Percentiles rank a stretch among this genome's conserved stretches.
phyloP scores from a whole-genome alignment of 2,113 vertebrate species.

The Labrus mixtus region DNA sequence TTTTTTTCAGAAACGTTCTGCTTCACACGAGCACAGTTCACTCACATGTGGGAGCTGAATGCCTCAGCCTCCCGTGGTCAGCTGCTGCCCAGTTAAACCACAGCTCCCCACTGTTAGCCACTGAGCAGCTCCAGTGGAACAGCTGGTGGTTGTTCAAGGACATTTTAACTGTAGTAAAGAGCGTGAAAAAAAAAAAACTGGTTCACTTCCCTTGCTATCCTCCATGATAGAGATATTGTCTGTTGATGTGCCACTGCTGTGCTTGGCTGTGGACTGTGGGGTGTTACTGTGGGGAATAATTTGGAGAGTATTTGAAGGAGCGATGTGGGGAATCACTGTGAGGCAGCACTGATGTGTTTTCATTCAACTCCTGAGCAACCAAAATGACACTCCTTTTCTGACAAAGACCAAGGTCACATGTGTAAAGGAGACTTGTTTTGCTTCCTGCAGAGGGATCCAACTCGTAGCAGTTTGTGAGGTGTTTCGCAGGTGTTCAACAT shows the following conservation, averaged over 20 bases:
- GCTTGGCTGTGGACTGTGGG: constrained; percentile 29
- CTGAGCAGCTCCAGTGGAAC: constrained; percentile 34
- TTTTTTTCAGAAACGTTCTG: constrained; percentile 32
- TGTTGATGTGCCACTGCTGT: constrained; percentile 41
- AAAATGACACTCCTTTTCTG: constrained; percentile 37
- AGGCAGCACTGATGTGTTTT: constrained; percentile 25
- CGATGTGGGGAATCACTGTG: constrained; percentile 33
- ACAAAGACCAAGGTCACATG: constrained; percentile 31
- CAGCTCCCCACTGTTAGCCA: not conserved
- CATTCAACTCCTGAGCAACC: constrained; percentile 8
- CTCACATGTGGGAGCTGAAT: constrained; percentile 17
- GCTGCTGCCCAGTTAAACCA: constrained; percentile 10
- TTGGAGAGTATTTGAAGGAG: constrained; percentile 40
- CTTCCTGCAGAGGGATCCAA: too few relatives aligned
- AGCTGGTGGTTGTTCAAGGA: constrained; percentile 55
- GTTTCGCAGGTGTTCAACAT: too few relatives aligned
- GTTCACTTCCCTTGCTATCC: constrained; percentile 27
- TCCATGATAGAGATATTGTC: constrained; percentile 51
- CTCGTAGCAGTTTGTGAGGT: too few relatives aligned
- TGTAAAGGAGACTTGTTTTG: constrained; percentile 19
- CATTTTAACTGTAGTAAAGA: constrained; percentile 34
- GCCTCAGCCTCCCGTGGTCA: not conserved
- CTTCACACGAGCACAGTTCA: constrained; percentile 25
- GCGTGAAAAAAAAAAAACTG: constrained; percentile 7
- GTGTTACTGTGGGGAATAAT: constrained; percentile 44